Percentiles rank a stretch among this genome's conserved stretches.
Evolutionary conservation across 2,113 vertebrate species (phyloP).

Genomic region (Peromyscus leucopus): DNA sequence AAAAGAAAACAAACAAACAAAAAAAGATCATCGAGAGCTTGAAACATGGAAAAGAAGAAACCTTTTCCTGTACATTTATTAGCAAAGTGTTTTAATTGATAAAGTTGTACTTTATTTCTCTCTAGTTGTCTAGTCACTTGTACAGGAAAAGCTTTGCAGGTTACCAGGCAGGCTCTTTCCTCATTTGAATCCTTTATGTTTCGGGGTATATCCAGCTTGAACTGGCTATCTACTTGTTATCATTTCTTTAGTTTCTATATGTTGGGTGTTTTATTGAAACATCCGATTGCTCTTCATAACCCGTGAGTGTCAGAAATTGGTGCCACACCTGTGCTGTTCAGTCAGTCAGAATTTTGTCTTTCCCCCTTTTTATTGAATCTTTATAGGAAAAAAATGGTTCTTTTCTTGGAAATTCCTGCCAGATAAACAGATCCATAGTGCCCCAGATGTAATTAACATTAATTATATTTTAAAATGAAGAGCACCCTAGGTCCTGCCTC

Average conservation of each 20-base stretch:
- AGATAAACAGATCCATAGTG: neutral
- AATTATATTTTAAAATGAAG: slow-evolving; percentile 58
- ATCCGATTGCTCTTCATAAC: slow-evolving; percentile 21
- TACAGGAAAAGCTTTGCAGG: neutral
- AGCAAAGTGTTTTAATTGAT: slow-evolving; percentile 46
- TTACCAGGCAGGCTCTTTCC: neutral
- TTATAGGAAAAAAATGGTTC: slow-evolving; percentile 30
- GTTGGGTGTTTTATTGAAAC: slow-evolving; percentile 49
- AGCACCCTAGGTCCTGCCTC: neutral
- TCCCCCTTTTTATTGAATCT: neutral
- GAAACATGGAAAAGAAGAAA: neutral
- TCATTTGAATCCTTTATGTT: neutral
- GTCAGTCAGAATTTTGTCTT: slow-evolving; percentile 1
- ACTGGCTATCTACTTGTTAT: neutral
- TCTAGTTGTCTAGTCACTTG: neutral
- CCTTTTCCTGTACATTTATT: neutral
- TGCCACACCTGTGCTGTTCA: neutral
- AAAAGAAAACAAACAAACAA: no score
- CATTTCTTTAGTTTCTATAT: neutral
- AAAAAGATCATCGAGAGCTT: neutral
- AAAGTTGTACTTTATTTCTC: slow-evolving; percentile 42
- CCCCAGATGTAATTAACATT: slow-evolving; percentile 35
- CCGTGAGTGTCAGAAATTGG: neutral
- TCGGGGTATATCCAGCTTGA: slow-evolving; percentile 38
- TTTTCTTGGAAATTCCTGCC: slow-evolving; percentile 38